phyloP scores from a whole-genome alignment of 2,113 vertebrate genomes.

The Proterorhinus semilunaris region DNA sequence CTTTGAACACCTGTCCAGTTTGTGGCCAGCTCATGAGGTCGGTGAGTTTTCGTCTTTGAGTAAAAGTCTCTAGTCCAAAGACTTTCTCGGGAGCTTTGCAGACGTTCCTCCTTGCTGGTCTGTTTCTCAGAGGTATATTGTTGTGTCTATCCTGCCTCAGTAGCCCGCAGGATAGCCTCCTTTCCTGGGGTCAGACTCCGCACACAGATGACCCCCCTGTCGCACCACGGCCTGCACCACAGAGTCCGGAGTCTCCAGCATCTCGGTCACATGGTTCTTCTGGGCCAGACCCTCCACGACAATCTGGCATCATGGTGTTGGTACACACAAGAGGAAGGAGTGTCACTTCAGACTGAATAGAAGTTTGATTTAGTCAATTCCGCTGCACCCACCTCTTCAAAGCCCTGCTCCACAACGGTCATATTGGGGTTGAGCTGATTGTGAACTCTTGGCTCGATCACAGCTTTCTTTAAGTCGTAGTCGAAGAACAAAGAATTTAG shows the following conservation, averaged over 20 bases:
- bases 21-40: conserved; percentile 38
- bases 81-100: conserved; percentile 33
- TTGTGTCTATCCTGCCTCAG: conserved; percentile 52
- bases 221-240: conserved; percentile 77
- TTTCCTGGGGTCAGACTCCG: conserved; percentile 72
- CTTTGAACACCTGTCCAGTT: conserved; percentile 33
- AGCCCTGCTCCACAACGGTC: conserved; percentile 78
- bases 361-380: not conserved
- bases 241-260: conserved; percentile 59
- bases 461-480: conserved; percentile 83
- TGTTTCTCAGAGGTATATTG: conserved; percentile 33
- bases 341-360: not conserved
- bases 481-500: conserved; percentile 90
- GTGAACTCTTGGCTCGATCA: conserved; percentile 87
- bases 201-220: conserved; percentile 41
- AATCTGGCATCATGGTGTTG: conserved; percentile 49
- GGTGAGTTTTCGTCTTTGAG: conserved; percentile 28
- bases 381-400: conserved; percentile 70
- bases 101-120: conserved; percentile 19
- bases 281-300: conserved; percentile 70
- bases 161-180: conserved; percentile 79
- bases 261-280: conserved; percentile 76
- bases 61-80: conserved; percentile 10
- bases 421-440: conserved; percentile 88
- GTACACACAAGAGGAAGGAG: conserved; percentile 4